A percentile compares a stretch with the other conserved stretches of the same genome.
These are phyloP conservation scores for Calliopum simillimum DNA, from an alignment of 2,888 invertebrate species.

Conservation along the genomic window DNA sequence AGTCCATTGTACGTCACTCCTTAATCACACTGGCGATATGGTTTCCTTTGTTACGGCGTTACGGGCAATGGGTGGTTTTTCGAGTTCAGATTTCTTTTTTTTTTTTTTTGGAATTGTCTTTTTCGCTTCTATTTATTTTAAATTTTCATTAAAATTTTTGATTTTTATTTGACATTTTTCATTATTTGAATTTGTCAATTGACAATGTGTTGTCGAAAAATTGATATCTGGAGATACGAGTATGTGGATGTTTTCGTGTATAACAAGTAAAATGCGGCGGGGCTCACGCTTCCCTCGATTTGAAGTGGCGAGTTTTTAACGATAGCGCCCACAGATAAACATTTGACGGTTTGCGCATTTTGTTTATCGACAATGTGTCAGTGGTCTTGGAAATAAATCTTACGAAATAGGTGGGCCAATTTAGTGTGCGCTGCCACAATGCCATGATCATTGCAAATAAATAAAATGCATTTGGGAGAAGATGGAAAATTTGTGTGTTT, in stretches of 20 bases:
- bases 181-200: conserved; percentile 17
- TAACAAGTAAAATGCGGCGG: neutral
- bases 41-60: neutral
- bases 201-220: conserved; percentile 1
- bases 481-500: neutral
- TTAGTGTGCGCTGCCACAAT: neutral
- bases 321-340: neutral
- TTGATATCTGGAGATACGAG: neutral
- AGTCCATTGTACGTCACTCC: conserved; percentile 2
- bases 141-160: conserved; percentile 1
- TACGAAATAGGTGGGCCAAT: neutral
- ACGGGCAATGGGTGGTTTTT: neutral
- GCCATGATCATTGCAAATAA: neutral
- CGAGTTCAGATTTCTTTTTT: neutral
- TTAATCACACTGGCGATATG: neutral
- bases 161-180: conserved; percentile 1
- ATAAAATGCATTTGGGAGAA: neutral
- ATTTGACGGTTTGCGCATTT: neutral
- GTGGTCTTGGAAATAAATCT: neutral
- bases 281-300: too few relatives aligned
- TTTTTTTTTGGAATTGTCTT: neutral
- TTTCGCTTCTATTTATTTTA: neutral
- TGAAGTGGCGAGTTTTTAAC: too few relatives aligned
- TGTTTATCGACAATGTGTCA: neutral
- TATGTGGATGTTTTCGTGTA: neutral